Percentiles rank a stretch among this genome's conserved stretches.
Conservation (phyloP, 2,797 vertebrate genomes). For the Leptatherina wallacei region DNA sequence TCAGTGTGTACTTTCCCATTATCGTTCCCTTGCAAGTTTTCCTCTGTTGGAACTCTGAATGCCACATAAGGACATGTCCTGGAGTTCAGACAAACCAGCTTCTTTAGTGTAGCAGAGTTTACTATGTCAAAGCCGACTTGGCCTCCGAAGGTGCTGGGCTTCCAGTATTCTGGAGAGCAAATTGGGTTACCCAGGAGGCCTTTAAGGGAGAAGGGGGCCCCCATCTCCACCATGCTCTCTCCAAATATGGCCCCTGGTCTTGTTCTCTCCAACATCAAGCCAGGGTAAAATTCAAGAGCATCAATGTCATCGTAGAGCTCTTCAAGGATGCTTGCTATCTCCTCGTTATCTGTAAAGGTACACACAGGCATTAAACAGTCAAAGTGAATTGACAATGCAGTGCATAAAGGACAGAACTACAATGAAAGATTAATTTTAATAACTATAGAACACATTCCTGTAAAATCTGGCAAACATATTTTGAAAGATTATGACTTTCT, state of each 20-base stretch:
- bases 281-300: conserved; percentile 92
- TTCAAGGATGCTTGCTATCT: conserved; percentile 86
- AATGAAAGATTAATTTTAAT: not conserved
- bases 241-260: conserved; percentile 89
- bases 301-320: conserved; percentile 93
- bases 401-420: not conserved
- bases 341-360: conserved; percentile 84
- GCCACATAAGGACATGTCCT: conserved; percentile 90
- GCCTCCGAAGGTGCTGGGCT: conserved; percentile 96
- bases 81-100: conserved; percentile 90
- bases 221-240: conserved; percentile 97
- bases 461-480: not conserved
- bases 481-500: not conserved
- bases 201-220: conserved; percentile 97
- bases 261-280: conserved; percentile 89
- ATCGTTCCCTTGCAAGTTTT: conserved; percentile 20
- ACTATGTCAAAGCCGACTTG: conserved; percentile 90
- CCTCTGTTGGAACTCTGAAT: conserved; percentile 81
- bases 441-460: not conserved
- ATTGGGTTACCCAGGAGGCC: conserved; percentile 97
- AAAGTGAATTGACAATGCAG: not conserved
- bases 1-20: conserved; percentile 33
- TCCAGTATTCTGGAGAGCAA: conserved; percentile 98
- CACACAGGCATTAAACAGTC: not conserved
- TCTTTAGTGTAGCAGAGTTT: conserved; percentile 90